Evolutionary conservation across 2,888 invertebrate species (phyloP).

Genomic region (Marasmarcha lunaedactyla): DNA sequence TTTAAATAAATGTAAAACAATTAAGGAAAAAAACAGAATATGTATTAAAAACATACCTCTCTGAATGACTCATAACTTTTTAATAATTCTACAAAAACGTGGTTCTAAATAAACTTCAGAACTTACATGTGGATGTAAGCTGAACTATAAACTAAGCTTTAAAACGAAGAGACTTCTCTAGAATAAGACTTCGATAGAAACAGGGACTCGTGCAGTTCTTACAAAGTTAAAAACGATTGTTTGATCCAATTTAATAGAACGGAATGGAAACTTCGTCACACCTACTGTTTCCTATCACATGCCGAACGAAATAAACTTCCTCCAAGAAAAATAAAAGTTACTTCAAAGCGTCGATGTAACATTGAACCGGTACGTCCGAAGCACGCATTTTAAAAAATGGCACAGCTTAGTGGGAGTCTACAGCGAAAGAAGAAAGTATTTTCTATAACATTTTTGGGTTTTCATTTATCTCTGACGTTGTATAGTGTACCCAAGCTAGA

Average conservation of each 20-base stretch:
- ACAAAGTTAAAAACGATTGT: not conserved
- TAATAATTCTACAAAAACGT: too few relatives aligned
- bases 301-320: slow-evolving; percentile 28
- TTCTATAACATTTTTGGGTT: not conserved
- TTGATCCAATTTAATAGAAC: slow-evolving; percentile 8
- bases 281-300: slow-evolving; percentile 26
- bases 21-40: too few relatives aligned
- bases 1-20: too few relatives aligned
- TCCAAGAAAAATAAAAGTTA: slow-evolving; percentile 43
- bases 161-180: too few relatives aligned
- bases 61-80: too few relatives aligned
- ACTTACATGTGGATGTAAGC: too few relatives aligned
- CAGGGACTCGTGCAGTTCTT: not conserved
- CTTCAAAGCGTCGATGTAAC: slow-evolving; percentile 45
- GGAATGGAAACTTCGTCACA: slow-evolving; percentile 20
- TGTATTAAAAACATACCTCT: too few relatives aligned
- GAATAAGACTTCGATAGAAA: too few relatives aligned
- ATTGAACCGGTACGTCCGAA: slow-evolving; percentile 40
- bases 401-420: slow-evolving; percentile 32
- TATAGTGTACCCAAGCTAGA: slow-evolving; percentile 30
- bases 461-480: not conserved
- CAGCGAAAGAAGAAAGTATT: not conserved
- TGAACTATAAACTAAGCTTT: too few relatives aligned
- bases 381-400: slow-evolving; percentile 63
- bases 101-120: too few relatives aligned